Evolutionary conservation across 2,113 vertebrate species (phyloP).

Genomic region (Psittacara wagleri): DNA sequence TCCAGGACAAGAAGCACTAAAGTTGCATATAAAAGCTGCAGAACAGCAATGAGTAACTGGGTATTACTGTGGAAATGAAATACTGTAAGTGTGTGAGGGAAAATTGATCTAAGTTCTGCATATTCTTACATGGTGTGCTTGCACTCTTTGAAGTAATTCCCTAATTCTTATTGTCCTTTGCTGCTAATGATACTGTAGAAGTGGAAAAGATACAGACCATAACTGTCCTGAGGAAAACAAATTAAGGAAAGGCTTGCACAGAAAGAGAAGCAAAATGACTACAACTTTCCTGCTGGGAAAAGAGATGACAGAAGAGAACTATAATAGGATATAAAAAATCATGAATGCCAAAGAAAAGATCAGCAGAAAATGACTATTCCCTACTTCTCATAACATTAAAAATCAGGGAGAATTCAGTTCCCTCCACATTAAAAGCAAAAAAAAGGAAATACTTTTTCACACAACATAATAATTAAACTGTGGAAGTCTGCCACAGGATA

Average conservation of each 20-base stretch:
- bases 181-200: not conserved
- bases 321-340: not conserved
- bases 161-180: not conserved
- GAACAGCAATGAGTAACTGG: not conserved
- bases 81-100: not conserved
- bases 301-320: not conserved
- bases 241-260: not conserved
- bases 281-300: not conserved
- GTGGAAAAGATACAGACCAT: not conserved
- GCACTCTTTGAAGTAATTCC: not conserved
- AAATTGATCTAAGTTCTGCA: not conserved
- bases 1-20: not conserved
- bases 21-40: not conserved
- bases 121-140: not conserved
- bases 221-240: not conserved
- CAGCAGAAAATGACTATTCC: constrained; percentile 12
- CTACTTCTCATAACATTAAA: not conserved
- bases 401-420: not conserved
- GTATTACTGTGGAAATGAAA: not conserved
- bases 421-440: not conserved
- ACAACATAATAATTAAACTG: constrained; percentile 24
- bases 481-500: constrained; percentile 15
- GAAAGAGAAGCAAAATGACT: not conserved
- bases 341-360: constrained; percentile 8
- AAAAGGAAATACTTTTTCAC: constrained; percentile 4